Evolutionary conservation across 2,113 vertebrate genomes (phyloP), one percentile per base, ranked within the genome.

Genomic region (Ramphastos sulfuratus): DNA sequence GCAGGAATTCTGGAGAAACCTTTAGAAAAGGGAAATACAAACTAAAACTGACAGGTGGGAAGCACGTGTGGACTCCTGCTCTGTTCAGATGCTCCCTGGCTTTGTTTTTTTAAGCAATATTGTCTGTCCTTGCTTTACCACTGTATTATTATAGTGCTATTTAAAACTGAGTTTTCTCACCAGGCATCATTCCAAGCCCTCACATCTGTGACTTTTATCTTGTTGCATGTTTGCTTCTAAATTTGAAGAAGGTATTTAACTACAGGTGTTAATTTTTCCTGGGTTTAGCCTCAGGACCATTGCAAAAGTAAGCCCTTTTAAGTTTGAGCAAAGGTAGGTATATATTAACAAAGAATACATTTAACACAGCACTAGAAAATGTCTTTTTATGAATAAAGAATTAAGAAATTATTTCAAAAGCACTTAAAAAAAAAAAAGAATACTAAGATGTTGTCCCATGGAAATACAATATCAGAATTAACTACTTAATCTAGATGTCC

Each of bases 141-240:
- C 84, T 85, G 48, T 65, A 78, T 83, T 90, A 89, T 79, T 82
- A 60, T 64, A 76, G 37, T 35, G 42, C 23, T 28, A 64, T 93
- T 94, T 77, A 50, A 80, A 94, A 82, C 60, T n/a, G 56, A 86
- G n/a, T 89, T 94, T 76, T 92, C 93, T 95, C 61, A 94, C 89
- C 73, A 94, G 94, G 93, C 95, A 89, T 76, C 89, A 86, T 94
- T 97, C 94, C 95, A 97, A 97, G 78, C 73, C 69, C 71, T 93
- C 91, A 92, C 89, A 96, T 95, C 95, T 95, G 92, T 96, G 91
- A 88, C 87, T 95, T 96, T 97, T 96, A 97, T 96, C 96, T 94
- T 86, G 82, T 75, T 95, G 92, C 86, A 93, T 75, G 87, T 93
- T 95, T 95, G 87, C 86, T 95, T 92, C 93, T 96, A 93, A 79